Conservation (phyloP, 2,113 vertebrate genomes). For the Ariopsis seemanni region DNA sequence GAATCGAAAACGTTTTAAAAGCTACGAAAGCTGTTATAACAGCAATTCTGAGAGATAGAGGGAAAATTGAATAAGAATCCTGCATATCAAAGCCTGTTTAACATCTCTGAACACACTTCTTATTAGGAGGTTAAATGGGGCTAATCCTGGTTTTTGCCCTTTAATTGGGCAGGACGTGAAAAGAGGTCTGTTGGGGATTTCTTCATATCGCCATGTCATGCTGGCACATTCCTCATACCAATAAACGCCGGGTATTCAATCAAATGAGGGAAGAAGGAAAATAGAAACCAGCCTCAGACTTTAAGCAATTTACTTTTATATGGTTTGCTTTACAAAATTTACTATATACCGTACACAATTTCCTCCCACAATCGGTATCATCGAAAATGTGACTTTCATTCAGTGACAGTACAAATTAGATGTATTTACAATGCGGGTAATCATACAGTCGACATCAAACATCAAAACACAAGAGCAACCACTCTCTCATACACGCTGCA, state of each 20-base stretch:
- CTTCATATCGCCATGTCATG: background rate
- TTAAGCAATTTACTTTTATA: conserved; percentile 69
- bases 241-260: background rate
- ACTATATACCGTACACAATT: conserved; percentile 87
- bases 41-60: background rate
- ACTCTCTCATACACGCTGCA: conserved; percentile 70
- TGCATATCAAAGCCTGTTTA: background rate
- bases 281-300: background rate
- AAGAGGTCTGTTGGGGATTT: conserved; percentile 4
- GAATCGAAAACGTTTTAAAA: background rate
- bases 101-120: background rate
- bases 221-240: background rate
- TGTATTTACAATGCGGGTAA: conserved; percentile 78
- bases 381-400: conserved; percentile 81
- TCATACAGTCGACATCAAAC: conserved; percentile 68
- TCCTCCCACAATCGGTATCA: conserved; percentile 85
- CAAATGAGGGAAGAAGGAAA: background rate
- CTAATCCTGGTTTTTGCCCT: conserved; percentile 3
- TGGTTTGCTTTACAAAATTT: conserved; percentile 87
- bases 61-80: background rate
- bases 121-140: conserved; percentile 6
- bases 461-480: conserved; percentile 63
- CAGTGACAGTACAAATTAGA: conserved; percentile 82
- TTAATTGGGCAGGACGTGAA: conserved; percentile 8
- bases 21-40: background rate